Evolutionary conservation across 2,797 vertebrate genomes (phyloP).

Genomic region (Psittacula derbiana): DNA sequence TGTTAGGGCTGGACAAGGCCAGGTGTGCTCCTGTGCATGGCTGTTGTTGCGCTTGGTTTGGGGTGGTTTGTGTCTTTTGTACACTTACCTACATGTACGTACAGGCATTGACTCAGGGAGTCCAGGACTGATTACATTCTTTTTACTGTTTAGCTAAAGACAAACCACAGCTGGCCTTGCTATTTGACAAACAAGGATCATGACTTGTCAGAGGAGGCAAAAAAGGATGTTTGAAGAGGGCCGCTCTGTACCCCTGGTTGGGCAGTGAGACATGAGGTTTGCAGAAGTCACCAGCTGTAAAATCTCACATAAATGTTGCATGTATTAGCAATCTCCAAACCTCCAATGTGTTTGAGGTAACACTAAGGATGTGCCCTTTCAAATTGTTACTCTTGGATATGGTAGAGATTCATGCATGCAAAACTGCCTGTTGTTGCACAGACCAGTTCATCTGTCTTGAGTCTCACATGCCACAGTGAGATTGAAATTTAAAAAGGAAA

Average conservation of each 20-base stretch:
- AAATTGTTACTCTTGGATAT: not conserved
- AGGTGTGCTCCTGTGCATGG: not conserved
- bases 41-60: not conserved
- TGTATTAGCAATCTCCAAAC: not conserved
- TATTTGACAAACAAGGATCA: not conserved
- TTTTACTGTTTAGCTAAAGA: not conserved
- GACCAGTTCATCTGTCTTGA: not conserved
- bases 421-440: not conserved
- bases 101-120: not conserved
- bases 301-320: not conserved
- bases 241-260: accelerated
- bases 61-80: constrained; percentile 84
- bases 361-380: not conserved
- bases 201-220: not conserved
- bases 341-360: not conserved
- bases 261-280: not conserved
- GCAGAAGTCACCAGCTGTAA: not conserved
- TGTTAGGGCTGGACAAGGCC: not conserved
- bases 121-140: not conserved
- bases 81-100: constrained; percentile 73
- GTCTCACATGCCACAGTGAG: accelerated
- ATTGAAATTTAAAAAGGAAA: not conserved
- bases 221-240: not conserved
- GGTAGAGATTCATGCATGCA: not conserved
- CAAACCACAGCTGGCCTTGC: not conserved